These are phyloP conservation scores for Cryptus viduatorius DNA, from an alignment of 2,888 invertebrate genomes.

Conservation along the genomic window DNA sequence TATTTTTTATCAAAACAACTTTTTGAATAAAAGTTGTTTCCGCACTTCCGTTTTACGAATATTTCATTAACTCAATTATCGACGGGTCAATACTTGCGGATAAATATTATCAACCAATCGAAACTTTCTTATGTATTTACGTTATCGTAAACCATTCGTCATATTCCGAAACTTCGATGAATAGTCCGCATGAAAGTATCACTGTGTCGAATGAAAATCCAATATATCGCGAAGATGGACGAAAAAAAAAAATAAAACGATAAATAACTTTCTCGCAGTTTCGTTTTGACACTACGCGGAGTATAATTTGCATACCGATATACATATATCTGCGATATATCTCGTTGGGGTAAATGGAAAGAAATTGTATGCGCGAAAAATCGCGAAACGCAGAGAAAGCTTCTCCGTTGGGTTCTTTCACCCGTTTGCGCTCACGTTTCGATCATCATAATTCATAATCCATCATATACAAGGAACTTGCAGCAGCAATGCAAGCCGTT, in stretches of 20 bases:
- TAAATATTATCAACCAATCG: background rate
- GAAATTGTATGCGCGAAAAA: constrained; percentile 26
- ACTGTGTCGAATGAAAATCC: background rate
- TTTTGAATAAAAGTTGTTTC: no score
- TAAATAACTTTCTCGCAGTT: constrained; percentile 11
- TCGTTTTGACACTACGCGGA: background rate
- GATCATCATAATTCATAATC: constrained; percentile 57
- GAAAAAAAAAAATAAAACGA: background rate
- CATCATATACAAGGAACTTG: constrained; percentile 31
- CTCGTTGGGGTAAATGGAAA: constrained; percentile 8
- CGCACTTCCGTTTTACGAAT: background rate
- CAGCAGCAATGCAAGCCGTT: constrained; percentile 59
- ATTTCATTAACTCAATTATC: background rate
- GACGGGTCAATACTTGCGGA: background rate
- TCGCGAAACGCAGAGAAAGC: constrained; percentile 52
- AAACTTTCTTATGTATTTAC: background rate
- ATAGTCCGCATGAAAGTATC: background rate
- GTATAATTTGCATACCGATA: background rate
- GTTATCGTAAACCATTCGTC: background rate
- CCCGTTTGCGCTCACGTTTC: constrained; percentile 46
- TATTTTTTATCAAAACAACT: no score
- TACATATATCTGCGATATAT: background rate
- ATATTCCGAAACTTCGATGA: background rate
- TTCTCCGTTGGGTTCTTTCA: constrained; percentile 19
- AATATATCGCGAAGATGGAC: no score